phyloP scores from a whole-genome alignment of 1,140 invertebrate genomes.

The Nasonia longicornis region DNA sequence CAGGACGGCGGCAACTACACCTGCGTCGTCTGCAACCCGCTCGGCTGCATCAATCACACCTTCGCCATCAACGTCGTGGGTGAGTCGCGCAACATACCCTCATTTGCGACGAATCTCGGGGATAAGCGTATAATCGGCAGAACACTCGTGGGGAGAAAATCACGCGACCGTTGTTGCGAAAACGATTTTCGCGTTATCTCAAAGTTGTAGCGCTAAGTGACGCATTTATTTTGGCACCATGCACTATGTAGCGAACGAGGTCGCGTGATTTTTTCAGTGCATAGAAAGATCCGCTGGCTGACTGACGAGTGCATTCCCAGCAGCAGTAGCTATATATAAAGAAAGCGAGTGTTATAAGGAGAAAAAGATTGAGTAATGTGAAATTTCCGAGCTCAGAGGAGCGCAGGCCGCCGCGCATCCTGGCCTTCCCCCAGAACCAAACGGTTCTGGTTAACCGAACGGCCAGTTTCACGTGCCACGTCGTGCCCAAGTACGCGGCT shows the following conservation, averaged over 20 bases:
- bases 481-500: slow-evolving; percentile 81
- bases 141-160: background rate
- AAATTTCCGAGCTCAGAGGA: slow-evolving; percentile 71
- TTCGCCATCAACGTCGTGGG: slow-evolving; percentile 81
- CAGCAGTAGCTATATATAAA: background rate
- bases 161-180: background rate
- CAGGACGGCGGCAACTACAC: slow-evolving; percentile 88
- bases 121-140: too few relatives aligned
- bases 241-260: too few relatives aligned
- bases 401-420: slow-evolving; percentile 83
- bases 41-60: slow-evolving; percentile 82
- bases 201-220: too few relatives aligned
- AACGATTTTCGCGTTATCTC: too few relatives aligned
- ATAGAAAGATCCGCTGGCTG: too few relatives aligned
- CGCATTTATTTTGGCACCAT: too few relatives aligned
- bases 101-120: too few relatives aligned
- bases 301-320: too few relatives aligned
- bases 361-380: slow-evolving; percentile 16
- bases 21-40: slow-evolving; percentile 83
- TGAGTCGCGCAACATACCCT: slow-evolving; percentile 65
- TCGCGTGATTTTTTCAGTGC: too few relatives aligned
- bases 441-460: slow-evolving; percentile 79
- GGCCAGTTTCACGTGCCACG: slow-evolving; percentile 79
- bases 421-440: slow-evolving; percentile 82
- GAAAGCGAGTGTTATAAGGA: background rate